Evolutionary conservation across 2,113 vertebrate genomes (phyloP).

Genomic region (Urocitellus parryii): DNA sequence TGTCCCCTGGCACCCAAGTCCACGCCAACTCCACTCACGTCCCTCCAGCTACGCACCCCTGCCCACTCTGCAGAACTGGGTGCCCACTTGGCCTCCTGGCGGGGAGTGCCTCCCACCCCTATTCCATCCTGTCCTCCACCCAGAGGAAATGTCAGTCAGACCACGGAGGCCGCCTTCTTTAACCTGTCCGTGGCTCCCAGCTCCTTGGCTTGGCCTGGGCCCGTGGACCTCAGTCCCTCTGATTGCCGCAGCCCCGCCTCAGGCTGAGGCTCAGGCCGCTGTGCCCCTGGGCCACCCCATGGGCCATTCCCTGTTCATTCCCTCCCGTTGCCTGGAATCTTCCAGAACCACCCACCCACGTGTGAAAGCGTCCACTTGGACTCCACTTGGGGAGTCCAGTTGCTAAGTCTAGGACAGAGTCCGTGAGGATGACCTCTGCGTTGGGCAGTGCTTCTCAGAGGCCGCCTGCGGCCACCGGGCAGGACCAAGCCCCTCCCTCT

Average conservation of each 20-base stretch:
- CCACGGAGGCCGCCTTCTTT: neutral
- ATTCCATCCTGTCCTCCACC: neutral
- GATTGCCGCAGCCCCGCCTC: fast-evolving
- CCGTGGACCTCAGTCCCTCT: fast-evolving
- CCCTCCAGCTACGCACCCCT: neutral
- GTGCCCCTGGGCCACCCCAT: neutral
- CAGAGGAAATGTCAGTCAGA: neutral
- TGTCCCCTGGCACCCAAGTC: neutral
- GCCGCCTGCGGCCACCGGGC: neutral
- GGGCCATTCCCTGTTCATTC: too few relatives aligned
- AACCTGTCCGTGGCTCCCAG: neutral
- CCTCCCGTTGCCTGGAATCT: too few relatives aligned
- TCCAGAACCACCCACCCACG: too few relatives aligned
- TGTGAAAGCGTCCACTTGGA: neutral
- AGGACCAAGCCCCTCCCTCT: neutral
- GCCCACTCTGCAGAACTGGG: neutral
- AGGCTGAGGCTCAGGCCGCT: neutral
- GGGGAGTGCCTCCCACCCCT: fast-evolving
- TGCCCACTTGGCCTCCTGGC: neutral
- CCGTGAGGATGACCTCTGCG: neutral
- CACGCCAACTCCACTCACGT: too few relatives aligned
- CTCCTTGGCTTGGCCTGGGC: neutral
- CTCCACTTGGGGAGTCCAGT: neutral
- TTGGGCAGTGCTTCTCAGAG: neutral
- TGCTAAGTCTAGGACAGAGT: neutral